Percentiles rank a stretch among this genome's conserved stretches.
These are phyloP conservation scores for Eremophila alpestris DNA, from an alignment of 2,797 vertebrate genomes.

Conservation along the genomic window DNA sequence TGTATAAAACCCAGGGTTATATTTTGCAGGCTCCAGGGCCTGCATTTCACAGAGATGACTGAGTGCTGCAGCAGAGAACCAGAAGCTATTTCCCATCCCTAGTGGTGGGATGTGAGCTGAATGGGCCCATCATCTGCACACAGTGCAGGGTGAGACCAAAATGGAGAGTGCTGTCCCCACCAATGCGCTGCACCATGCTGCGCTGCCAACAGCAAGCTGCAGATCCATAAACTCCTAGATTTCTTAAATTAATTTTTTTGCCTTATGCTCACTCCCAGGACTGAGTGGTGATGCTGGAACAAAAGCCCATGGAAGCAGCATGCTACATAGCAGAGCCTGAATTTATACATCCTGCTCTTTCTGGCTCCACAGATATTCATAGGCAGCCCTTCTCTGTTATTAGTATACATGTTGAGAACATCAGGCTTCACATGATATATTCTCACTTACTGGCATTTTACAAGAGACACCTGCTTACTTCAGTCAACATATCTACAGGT, in stretches of 20 bases:
- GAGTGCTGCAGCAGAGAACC: conserved; percentile 6
- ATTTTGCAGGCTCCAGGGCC: conserved; percentile 8
- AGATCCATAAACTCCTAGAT: background rate
- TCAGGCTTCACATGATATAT: background rate
- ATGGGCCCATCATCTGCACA: background rate
- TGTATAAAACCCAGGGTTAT: conserved; percentile 15
- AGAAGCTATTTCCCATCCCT: background rate
- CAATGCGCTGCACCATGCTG: rapidly evolving
- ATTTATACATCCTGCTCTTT: background rate
- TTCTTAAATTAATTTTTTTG: background rate
- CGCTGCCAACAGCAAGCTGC: rapidly evolving
- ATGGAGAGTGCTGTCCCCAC: background rate
- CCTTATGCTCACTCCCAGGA: background rate
- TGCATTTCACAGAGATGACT: background rate
- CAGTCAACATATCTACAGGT: background rate
- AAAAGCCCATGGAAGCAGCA: background rate
- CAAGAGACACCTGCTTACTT: background rate
- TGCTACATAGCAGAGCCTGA: background rate
- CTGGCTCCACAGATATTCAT: background rate
- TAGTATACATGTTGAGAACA: background rate
- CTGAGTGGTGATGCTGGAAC: background rate
- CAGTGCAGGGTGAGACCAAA: background rate
- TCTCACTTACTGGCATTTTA: background rate
- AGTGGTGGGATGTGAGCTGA: background rate
- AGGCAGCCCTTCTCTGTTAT: background rate